Conservation (phyloP, 2,888 invertebrate genomes). For the Tinea trinotella region DNA sequence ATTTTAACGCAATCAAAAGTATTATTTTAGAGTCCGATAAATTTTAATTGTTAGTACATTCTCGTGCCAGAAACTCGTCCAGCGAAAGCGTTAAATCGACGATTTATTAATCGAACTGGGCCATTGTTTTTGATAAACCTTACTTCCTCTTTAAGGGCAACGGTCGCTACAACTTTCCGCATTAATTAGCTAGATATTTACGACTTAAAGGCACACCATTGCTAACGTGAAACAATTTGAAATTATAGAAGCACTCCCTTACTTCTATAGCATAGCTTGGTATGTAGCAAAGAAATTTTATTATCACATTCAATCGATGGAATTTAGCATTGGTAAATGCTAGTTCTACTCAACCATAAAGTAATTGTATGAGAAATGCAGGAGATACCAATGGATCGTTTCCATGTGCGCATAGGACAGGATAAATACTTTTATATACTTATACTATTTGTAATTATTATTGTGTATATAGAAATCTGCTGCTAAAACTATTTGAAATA, state of each 20-base stretch:
- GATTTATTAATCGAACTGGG: constrained; percentile 12
- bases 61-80: constrained; percentile 3
- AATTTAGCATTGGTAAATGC: too few species aligned
- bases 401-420: too few species aligned
- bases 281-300: too few species aligned
- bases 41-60: not conserved
- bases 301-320: too few species aligned
- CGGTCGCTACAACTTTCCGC: constrained; percentile 1
- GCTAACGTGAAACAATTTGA: too few species aligned
- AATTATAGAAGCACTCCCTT: too few species aligned
- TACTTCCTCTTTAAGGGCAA: constrained; percentile 8
- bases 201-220: not conserved
- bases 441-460: too few species aligned
- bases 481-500: not conserved
- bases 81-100: constrained; percentile 2
- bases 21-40: not conserved
- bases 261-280: too few species aligned
- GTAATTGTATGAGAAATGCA: too few species aligned
- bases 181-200: not conserved
- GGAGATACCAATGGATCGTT: too few species aligned
- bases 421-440: too few species aligned
- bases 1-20: not conserved
- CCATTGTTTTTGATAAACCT: constrained; percentile 12
- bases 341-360: too few species aligned
- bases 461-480: not conserved